Evolutionary conservation across 2,113 vertebrate species (phyloP).

Genomic region (Perca flavescens): DNA sequence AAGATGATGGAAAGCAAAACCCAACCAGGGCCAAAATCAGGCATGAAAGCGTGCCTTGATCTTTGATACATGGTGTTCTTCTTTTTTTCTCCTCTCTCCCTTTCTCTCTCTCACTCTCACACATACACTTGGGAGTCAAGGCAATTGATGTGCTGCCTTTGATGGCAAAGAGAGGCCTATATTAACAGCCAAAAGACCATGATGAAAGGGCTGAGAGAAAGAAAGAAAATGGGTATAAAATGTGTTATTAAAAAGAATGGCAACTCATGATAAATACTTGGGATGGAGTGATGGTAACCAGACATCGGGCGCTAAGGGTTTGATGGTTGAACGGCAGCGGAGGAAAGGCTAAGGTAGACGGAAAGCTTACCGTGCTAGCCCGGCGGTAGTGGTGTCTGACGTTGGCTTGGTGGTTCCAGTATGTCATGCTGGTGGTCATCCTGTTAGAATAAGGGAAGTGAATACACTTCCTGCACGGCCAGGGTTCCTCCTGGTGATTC

Average conservation of each 20-base stretch:
- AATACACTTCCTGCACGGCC: slow-evolving; percentile 28
- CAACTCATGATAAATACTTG: slow-evolving; percentile 61
- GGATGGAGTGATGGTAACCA: slow-evolving; percentile 65
- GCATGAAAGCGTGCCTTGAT: slow-evolving; percentile 83
- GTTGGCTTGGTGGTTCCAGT: slow-evolving; percentile 64
- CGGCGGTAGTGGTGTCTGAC: slow-evolving; percentile 59
- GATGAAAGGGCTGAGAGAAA: slow-evolving; percentile 77
- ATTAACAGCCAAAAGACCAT: slow-evolving; percentile 79
- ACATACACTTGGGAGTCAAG: slow-evolving; percentile 84
- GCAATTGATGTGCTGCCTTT: slow-evolving; percentile 86
- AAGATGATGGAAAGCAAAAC: slow-evolving; percentile 72
- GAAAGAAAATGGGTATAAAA: slow-evolving; percentile 75
- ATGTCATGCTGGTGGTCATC: slow-evolving; percentile 64
- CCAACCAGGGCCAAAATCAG: slow-evolving; percentile 70
- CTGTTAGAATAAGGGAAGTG: slow-evolving; percentile 30
- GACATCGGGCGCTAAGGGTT: slow-evolving; percentile 62
- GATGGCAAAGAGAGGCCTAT: slow-evolving; percentile 83
- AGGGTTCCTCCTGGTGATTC: slow-evolving; percentile 37
- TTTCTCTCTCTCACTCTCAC: slow-evolving; percentile 78
- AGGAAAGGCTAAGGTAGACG: slow-evolving; percentile 63
- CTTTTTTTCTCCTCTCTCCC: slow-evolving; percentile 68
- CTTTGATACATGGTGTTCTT: slow-evolving; percentile 78
- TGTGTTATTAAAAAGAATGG: slow-evolving; percentile 71
- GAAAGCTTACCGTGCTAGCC: slow-evolving; percentile 80
- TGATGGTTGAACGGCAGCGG: slow-evolving; percentile 66